phyloP scores from a whole-genome alignment of 2,888 invertebrate species.

The Micropterix aruncella region DNA sequence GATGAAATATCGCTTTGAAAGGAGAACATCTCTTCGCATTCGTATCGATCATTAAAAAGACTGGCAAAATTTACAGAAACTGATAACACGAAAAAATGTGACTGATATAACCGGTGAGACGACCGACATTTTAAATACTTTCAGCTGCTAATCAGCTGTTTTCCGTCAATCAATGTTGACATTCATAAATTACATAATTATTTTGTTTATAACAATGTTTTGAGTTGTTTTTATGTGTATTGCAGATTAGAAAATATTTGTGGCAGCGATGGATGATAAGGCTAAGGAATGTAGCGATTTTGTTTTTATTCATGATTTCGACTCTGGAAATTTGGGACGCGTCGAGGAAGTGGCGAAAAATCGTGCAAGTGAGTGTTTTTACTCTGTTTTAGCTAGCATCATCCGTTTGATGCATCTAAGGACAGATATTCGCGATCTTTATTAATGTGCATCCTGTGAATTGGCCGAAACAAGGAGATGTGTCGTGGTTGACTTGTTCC shows the following conservation, averaged over 20 bases:
- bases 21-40: too few species aligned
- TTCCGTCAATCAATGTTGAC: conserved; percentile 41
- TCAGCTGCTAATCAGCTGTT: conserved; percentile 31
- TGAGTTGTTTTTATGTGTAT: conserved; percentile 13
- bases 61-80: too few species aligned
- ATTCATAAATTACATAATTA: conserved; percentile 40
- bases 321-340: conserved; percentile 76
- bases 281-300: conserved; percentile 56
- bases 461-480: too few species aligned
- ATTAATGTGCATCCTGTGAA: too few species aligned
- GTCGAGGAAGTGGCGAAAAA: conserved; percentile 58
- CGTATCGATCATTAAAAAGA: too few species aligned
- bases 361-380: too few species aligned
- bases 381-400: too few species aligned
- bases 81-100: background rate
- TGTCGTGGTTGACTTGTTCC: too few species aligned
- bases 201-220: conserved; percentile 29
- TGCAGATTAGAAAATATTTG: conserved; percentile 17
- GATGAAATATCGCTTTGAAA: too few species aligned
- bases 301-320: conserved; percentile 75
- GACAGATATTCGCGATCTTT: too few species aligned
- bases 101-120: background rate
- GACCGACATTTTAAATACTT: background rate
- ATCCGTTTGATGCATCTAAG: too few species aligned
- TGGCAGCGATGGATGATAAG: conserved; percentile 12